phyloP scores from a whole-genome alignment of 2,888 invertebrate species.

The Pristionchus entomophagus region DNA sequence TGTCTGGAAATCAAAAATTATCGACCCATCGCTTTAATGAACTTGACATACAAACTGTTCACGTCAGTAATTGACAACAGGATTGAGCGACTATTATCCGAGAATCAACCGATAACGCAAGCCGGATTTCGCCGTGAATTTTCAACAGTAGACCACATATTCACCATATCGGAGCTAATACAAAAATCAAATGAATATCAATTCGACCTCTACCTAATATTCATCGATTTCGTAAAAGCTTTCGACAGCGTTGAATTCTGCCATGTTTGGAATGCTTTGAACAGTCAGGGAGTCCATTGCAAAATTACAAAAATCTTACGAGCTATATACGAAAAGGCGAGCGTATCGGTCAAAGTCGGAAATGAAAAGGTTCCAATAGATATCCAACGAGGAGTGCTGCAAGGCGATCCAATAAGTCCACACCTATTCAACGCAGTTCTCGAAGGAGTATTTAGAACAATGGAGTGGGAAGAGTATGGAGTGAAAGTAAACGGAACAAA shows the following conservation, averaged over 20 bases:
- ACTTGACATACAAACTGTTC: constrained; percentile 41
- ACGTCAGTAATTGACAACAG: constrained; percentile 2
- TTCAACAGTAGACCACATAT: constrained; percentile 49
- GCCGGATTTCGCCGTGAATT: constrained; percentile 45
- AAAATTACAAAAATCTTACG: background rate
- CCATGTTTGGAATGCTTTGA: background rate
- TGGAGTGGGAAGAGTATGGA: background rate
- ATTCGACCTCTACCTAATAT: constrained; percentile 3
- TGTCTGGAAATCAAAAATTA: constrained; percentile 49
- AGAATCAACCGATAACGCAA: background rate
- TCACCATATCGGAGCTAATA: constrained; percentile 42
- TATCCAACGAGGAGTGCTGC: background rate
- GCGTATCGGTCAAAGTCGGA: background rate
- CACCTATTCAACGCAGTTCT: background rate
- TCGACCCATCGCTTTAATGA: constrained; percentile 51
- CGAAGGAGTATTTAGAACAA: background rate
- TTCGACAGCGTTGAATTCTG: background rate
- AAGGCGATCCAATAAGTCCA: background rate
- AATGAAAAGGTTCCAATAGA: background rate
- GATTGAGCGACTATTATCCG: background rate
- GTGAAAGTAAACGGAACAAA: background rate
- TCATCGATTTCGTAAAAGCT: background rate
- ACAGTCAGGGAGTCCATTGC: background rate
- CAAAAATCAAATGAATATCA: constrained; percentile 48
- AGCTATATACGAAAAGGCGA: background rate